phyloP scores from a whole-genome alignment of 23 tunicate genomes.

The Halocynthia aurantium region DNA sequence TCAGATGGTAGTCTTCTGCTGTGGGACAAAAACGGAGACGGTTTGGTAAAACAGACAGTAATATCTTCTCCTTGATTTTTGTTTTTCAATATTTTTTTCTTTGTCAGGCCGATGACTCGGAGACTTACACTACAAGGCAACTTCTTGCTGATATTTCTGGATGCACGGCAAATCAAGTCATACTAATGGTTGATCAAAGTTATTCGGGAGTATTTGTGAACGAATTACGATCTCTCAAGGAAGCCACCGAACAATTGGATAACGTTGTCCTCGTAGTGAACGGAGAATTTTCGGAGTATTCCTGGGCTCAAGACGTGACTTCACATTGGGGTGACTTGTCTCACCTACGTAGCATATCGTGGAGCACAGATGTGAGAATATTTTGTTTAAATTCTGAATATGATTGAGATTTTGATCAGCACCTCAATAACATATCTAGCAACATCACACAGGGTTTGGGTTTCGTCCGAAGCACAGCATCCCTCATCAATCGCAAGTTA shows the following conservation, averaged over 20 bases:
- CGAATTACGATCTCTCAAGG: slow-evolving; percentile 7
- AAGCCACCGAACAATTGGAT: slow-evolving; percentile 19
- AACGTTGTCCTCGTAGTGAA: slow-evolving; percentile 39
- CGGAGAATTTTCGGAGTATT: slow-evolving; percentile 40
- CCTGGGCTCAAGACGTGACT: slow-evolving; percentile 31
- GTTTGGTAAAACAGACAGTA: slow-evolving; percentile 27
- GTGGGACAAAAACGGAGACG: slow-evolving; percentile 58
- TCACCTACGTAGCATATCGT: slow-evolving; percentile 25
- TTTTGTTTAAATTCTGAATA: no score
- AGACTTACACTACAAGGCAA: slow-evolving; percentile 32
- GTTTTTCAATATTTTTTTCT: neutral
- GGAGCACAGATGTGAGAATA: slow-evolving; percentile 33
- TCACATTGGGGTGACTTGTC: slow-evolving; percentile 43
- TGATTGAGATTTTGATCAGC: no score
- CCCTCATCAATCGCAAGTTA: slow-evolving; percentile 6
- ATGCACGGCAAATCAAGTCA: slow-evolving; percentile 54
- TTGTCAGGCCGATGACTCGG: slow-evolving; percentile 35
- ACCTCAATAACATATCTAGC: no score
- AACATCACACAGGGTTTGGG: slow-evolving; percentile 8
- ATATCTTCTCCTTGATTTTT: neutral
- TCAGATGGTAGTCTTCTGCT: slow-evolving; percentile 46
- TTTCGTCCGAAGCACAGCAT: slow-evolving; percentile 13
- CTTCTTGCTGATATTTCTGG: slow-evolving; percentile 35
- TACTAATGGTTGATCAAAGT: slow-evolving; percentile 74
- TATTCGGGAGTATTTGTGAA: slow-evolving; percentile 35